Evolutionary conservation across 2,797 vertebrate species (phyloP), one percentile per base, ranked within the genome.

Genomic region (Pogoniulus pusillus): DNA sequence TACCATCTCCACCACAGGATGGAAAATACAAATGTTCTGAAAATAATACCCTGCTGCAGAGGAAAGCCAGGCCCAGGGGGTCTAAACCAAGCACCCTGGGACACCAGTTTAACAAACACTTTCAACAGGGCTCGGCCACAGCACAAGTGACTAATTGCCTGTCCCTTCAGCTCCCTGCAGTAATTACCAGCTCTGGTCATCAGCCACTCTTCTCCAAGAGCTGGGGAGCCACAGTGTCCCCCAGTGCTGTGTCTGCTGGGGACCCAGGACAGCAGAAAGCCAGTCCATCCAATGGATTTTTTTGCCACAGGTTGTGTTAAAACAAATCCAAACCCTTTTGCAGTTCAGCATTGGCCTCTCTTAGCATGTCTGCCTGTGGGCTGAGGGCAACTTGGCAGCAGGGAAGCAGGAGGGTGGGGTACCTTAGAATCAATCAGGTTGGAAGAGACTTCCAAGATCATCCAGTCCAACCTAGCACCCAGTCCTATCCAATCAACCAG

Each of bases 1-100:
- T 69, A 75, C 16, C 35, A 45, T 57, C 39, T 49, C 29, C 6
- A 2, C 39, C 45, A 59, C 1, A 65, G 24, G 27, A 85, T 90
- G 89, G 85, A 95, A 95, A 94, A 90, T 17, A 53, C 6, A 55
- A 72, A 90, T 35, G 34, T 18, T 82, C 43, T 78, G 51, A 81
- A 82, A 86, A 86, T 55, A 8, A 7, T 3, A 0, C 6, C 23
- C 30, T 27, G 34, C 22, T n/a, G 34, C 26, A 24, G 65, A 85
- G 82, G 86, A 80, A 91, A 95, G 63, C 62, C 86, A 88, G 82
- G 43, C n/a, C 47, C 43, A 68, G 58, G 17, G 53, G 59, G 43
- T 69, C 54, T 63, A 35, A 78, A 55, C 10, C 20, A 58, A 83
- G 30, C 43, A 86, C 16, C 5, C 24, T 43, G 45, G 65, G 74